Evolutionary conservation across 1,140 invertebrate genomes (phyloP).

Genomic region (Aporrectodea caliginosa): DNA sequence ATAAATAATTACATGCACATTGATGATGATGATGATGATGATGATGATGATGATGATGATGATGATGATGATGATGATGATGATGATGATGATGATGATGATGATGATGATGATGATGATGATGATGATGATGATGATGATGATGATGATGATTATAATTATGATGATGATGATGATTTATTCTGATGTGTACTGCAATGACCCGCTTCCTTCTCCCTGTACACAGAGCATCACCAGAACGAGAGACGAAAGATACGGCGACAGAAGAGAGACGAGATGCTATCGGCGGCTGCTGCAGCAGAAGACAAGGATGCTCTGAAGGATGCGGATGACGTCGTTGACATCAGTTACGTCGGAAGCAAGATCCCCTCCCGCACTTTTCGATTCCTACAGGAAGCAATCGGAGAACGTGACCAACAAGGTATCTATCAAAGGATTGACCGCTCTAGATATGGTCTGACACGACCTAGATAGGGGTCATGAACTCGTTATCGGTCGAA

Average conservation of each 20-base stretch:
- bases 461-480: too few relatives aligned
- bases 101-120: constrained; percentile 21
- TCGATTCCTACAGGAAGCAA: constrained; percentile 22
- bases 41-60: background rate
- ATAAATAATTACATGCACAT: too few relatives aligned
- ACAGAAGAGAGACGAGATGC: background rate
- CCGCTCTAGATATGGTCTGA: too few relatives aligned
- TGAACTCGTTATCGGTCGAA: too few relatives aligned
- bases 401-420: constrained; percentile 20
- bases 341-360: constrained; percentile 52
- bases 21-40: background rate
- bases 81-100: constrained; percentile 25
- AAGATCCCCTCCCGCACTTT: constrained; percentile 16
- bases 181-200: too few relatives aligned
- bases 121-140: constrained; percentile 15
- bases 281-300: background rate
- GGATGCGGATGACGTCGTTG: constrained; percentile 13
- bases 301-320: constrained; percentile 3
- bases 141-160: constrained; percentile 9
- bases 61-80: constrained; percentile 9
- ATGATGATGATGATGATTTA: constrained; percentile 5
- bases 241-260: background rate
- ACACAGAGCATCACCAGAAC: background rate
- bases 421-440: background rate
- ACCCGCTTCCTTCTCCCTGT: too few relatives aligned